phyloP scores from a whole-genome alignment of 2,888 invertebrate genomes.

The Caenorhabditis sinica region DNA sequence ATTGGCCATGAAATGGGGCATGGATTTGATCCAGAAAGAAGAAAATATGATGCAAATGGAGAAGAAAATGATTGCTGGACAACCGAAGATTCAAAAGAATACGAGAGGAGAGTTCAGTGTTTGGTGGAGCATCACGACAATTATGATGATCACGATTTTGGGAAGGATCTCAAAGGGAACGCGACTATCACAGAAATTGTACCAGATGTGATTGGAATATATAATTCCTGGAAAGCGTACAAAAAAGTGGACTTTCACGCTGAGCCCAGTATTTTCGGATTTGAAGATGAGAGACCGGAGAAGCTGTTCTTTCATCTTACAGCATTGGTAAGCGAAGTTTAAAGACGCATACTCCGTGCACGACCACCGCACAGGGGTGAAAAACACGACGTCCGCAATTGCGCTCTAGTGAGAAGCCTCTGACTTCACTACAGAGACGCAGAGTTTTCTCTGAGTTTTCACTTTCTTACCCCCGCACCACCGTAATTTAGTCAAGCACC shows the following conservation, averaged over 20 bases:
- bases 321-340: too few relatives aligned
- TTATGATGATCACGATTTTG: conserved; percentile 8
- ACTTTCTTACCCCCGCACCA: too few relatives aligned
- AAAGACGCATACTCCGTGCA: too few relatives aligned
- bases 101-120: conserved; percentile 9
- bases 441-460: too few relatives aligned
- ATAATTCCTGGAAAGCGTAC: neutral
- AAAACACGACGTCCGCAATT: too few relatives aligned
- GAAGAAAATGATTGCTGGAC: conserved; percentile 2
- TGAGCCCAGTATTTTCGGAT: neutral
- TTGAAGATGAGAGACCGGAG: conserved; percentile 1
- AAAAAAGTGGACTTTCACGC: neutral
- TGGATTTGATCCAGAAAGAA: neutral
- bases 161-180: too few relatives aligned
- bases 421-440: too few relatives aligned
- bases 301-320: conserved; percentile 6
- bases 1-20: conserved; percentile 28
- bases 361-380: too few relatives aligned
- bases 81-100: conserved; percentile 18
- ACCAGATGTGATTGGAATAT: neutral
- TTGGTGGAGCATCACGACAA: conserved; percentile 1
- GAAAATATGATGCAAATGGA: neutral
- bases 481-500: too few relatives aligned
- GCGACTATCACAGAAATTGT: neutral
- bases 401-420: too few relatives aligned